Evolutionary conservation across 2,888 invertebrate species (phyloP).

Genomic region (Azorinus chamasolen): DNA sequence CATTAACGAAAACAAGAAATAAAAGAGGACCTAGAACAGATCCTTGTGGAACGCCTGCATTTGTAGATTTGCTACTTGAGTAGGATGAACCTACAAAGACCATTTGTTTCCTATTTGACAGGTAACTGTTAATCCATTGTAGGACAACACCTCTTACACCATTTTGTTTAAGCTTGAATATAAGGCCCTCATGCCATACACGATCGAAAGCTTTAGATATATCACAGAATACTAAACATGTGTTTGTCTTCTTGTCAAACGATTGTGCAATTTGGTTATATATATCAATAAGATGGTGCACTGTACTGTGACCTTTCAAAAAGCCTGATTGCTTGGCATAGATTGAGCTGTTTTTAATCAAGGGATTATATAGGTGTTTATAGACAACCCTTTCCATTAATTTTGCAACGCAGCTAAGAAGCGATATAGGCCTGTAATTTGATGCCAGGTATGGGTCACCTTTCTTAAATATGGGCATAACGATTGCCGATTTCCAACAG

Average conservation of each 20-base stretch:
- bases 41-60: constrained; percentile 28
- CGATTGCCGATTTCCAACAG: constrained; percentile 33
- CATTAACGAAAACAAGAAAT: constrained; percentile 36
- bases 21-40: constrained; percentile 36
- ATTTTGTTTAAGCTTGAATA: constrained; percentile 44
- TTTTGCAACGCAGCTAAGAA: constrained; percentile 41
- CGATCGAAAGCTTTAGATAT: constrained; percentile 55
- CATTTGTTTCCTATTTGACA: constrained; percentile 24
- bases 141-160: constrained; percentile 32
- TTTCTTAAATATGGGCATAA: constrained; percentile 44
- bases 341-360: constrained; percentile 31
- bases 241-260: constrained; percentile 10
- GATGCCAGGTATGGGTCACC: constrained; percentile 11
- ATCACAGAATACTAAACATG: constrained; percentile 46
- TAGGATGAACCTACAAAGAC: constrained; percentile 6
- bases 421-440: constrained; percentile 43
- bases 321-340: constrained; percentile 47
- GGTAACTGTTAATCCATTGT: constrained; percentile 37
- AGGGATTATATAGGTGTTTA: constrained; percentile 42
- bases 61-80: not conserved
- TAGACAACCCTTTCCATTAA: constrained; percentile 39
- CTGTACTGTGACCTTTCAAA: constrained; percentile 40
- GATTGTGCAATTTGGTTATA: constrained; percentile 39
- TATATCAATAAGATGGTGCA: constrained; percentile 41
- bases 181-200: constrained; percentile 45